These are phyloP conservation scores for Peromyscus eremicus DNA, from an alignment of 2,797 vertebrate species.

Conservation along the genomic window DNA sequence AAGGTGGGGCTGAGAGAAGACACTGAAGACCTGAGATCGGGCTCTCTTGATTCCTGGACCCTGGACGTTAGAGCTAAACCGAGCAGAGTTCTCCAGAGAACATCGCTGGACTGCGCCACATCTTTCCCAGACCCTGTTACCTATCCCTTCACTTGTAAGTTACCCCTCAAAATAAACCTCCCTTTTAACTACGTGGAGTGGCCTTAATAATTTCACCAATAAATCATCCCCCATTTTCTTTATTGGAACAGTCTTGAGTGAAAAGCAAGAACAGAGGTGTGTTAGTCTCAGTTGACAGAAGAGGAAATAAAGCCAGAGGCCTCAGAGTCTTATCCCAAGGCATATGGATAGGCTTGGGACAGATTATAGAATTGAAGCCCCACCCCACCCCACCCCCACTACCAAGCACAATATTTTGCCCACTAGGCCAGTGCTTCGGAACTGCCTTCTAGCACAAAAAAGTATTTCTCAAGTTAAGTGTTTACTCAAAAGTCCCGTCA, in stretches of 20 bases:
- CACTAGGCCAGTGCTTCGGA: not conserved
- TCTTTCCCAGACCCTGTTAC: too few species aligned
- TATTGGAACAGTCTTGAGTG: slow-evolving; percentile 59
- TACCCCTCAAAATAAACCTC: too few species aligned
- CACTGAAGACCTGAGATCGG: too few species aligned
- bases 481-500: not conserved
- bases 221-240: not conserved
- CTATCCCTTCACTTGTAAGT: too few species aligned
- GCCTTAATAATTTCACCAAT: too few species aligned
- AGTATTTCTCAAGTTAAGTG: slow-evolving; percentile 1
- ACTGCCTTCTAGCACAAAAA: not conserved
- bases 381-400: not conserved
- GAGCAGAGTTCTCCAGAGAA: too few species aligned
- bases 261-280: slow-evolving; percentile 39
- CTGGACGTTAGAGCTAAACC: too few species aligned
- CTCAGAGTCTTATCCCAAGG: slow-evolving; percentile 16
- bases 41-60: too few species aligned
- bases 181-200: too few species aligned
- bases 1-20: too few species aligned
- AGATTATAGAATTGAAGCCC: not conserved
- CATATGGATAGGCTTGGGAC: not conserved
- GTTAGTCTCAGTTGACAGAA: slow-evolving; percentile 22
- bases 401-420: not conserved
- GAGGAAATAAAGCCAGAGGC: not conserved
- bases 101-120: too few species aligned